phyloP scores from a whole-genome alignment of 2,888 invertebrate species.

The Frankliniella intonsa region DNA sequence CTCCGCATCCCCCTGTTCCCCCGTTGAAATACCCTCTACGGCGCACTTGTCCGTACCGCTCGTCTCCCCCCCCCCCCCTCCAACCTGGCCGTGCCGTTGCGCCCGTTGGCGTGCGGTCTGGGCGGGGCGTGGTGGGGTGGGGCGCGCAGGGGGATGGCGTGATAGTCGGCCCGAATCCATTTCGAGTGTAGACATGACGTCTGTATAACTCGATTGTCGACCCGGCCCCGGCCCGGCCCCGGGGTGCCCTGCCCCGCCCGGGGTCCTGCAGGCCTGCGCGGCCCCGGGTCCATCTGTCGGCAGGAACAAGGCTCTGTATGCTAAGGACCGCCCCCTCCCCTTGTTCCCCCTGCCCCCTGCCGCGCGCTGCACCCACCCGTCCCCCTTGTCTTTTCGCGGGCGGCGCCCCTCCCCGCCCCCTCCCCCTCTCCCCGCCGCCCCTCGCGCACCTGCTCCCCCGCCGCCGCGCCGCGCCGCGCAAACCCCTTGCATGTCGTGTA shows the following conservation, averaged over 20 bases:
- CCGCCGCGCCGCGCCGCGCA: not conserved
- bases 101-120: not conserved
- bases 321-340: not conserved
- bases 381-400: not conserved
- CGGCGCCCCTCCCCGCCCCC: not conserved
- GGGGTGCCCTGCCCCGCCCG: not conserved
- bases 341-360: not conserved
- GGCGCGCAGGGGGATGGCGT: not conserved
- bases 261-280: not conserved
- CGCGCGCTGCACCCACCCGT: not conserved
- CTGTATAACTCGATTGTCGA: not conserved
- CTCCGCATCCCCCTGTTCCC: too few relatives aligned
- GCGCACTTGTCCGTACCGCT: not conserved
- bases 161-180: conserved; percentile 13
- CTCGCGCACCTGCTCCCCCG: not conserved
- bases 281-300: not conserved
- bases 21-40: too few relatives aligned
- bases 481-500: not conserved
- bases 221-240: not conserved
- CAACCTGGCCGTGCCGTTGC: not conserved
- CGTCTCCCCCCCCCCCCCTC: not conserved
- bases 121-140: not conserved
- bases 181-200: conserved; percentile 24
- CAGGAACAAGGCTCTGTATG: not conserved
- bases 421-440: not conserved